Base-by-base conservation (phyloP, 2,888 invertebrate species). In the Elaeidobius kamerunicus region DNA sequence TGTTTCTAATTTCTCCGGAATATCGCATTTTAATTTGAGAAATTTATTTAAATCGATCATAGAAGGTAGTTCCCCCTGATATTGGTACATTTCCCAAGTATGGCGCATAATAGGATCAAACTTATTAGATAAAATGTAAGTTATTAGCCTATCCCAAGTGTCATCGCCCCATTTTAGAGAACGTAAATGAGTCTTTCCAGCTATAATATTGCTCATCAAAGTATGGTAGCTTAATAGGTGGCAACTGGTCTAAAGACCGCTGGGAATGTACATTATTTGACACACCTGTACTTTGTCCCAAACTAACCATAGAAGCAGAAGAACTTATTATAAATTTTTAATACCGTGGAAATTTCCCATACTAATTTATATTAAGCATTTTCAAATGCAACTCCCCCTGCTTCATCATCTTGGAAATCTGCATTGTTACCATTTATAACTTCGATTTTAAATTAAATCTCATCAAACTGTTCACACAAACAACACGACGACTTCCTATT, bases 41-140 rank as follows among this genome's bases (percentile, higher is more conserved):
- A 55, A 57, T 3, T 38, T 47, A 19, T 48, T 57, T 20, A 57
- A 40, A 34, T 55, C 46, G 5, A 46, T 19, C 38, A 53, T 48
- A 20, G 40, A 30, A 18, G 47, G 55, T 18, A 45, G n/a, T 20
- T 44, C 41, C 11, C 39, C 27, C 18, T 9, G 6, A 20, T 36
- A 36, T 19, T 45, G 39, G 20, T 32, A 47, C 2, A 23, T 27
- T 38, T 55, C 56, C 54, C 58, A 56, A 30, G 52, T 48, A 16
- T 41, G 32, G 32, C 40, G 27, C 7, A 52, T 42, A 11, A 17
- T 17, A 5, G 16, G 14, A 43, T 58, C 56, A 19, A 51, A 28
- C 12, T 58, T 58, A 23, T 9, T 19, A 9, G 18, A 15, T n/a
- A 57, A 16, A 14, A 57, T 18, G 39, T 56, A 49, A 3, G 55